Evolutionary conservation across 1,140 invertebrate species (phyloP).

Genomic region (Zaprionus camerounensis): DNA sequence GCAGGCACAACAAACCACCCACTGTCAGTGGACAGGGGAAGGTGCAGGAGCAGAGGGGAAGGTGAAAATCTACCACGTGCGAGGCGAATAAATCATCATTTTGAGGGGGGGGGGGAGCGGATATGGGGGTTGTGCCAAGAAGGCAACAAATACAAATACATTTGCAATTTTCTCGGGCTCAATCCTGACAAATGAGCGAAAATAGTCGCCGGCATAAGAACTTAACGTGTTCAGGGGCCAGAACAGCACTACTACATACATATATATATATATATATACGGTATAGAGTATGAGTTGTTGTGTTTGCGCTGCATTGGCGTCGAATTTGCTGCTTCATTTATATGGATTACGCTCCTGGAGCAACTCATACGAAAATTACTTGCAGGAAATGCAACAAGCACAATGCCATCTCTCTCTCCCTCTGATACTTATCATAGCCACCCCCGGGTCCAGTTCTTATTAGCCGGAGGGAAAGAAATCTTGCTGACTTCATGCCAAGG

Average conservation of each 20-base stretch:
- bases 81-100: slow-evolving; percentile 74
- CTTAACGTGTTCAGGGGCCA: slow-evolving; percentile 66
- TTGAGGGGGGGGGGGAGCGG: not conserved
- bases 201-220: slow-evolving; percentile 60
- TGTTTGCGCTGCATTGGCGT: slow-evolving; percentile 60
- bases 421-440: slow-evolving; percentile 2
- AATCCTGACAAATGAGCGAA: slow-evolving; percentile 81
- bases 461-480: slow-evolving; percentile 14
- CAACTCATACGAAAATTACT: slow-evolving; percentile 80
- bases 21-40: slow-evolving; percentile 1
- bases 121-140: not conserved
- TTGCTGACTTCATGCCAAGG: slow-evolving; percentile 40
- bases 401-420: slow-evolving; percentile 22
- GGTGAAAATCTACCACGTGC: slow-evolving; percentile 59
- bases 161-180: slow-evolving; percentile 64
- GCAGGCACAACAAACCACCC: slow-evolving; percentile 57
- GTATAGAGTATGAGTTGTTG: slow-evolving; percentile 14
- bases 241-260: no score
- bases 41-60: not conserved
- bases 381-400: slow-evolving; percentile 77
- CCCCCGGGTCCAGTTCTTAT: slow-evolving; percentile 3
- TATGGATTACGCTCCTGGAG: slow-evolving; percentile 66
- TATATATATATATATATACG: not conserved
- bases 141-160: slow-evolving; percentile 53
- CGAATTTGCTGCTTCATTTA: slow-evolving; percentile 82